Percentiles rank a stretch among this genome's conserved stretches.
Conservation (phyloP, 2,113 vertebrate genomes). For the Cisticola juncidis region DNA sequence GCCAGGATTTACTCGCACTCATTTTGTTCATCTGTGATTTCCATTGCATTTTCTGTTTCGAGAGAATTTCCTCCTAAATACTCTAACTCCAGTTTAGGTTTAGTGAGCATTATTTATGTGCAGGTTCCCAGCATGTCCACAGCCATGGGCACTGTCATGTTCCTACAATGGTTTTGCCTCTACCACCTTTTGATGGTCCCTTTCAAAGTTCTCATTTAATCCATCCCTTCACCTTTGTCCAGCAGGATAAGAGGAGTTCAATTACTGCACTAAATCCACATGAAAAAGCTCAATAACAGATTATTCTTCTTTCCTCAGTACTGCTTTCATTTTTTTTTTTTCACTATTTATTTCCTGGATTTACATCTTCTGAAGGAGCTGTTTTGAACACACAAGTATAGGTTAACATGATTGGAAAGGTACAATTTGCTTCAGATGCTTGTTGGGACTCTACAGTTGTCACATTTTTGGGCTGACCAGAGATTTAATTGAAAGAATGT, state of each 20-base stretch:
- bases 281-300: background rate
- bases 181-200: background rate
- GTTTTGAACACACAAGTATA: background rate
- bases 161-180: background rate
- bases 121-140: background rate
- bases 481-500: background rate
- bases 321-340: background rate
- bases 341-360: background rate
- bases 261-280: background rate
- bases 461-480: background rate
- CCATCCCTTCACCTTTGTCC: background rate
- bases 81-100: background rate
- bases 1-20: background rate
- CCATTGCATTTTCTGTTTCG: background rate
- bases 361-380: background rate
- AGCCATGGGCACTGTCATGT: background rate
- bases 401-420: rapidly evolving
- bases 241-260: background rate
- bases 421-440: background rate
- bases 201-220: background rate
- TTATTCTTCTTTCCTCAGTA: background rate
- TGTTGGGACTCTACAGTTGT: background rate
- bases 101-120: background rate
- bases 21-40: background rate
- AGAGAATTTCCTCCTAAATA: background rate